Conservation (phyloP, 2,888 invertebrate species). For the Helleia helle region DNA sequence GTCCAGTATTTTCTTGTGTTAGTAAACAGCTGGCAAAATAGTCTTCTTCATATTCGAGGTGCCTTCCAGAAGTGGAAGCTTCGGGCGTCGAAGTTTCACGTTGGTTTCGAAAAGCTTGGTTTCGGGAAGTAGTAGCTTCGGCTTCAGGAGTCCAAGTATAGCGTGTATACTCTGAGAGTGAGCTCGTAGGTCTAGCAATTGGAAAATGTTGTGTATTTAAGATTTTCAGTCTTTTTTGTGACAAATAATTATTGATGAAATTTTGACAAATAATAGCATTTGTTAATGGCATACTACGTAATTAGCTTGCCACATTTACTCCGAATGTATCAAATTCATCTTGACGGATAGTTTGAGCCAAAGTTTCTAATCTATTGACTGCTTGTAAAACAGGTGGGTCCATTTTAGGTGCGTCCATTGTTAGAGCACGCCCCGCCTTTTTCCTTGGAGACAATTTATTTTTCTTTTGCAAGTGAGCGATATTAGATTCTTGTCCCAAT, state of each 20-base stretch:
- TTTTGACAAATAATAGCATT: conserved; percentile 25
- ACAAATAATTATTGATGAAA: conserved; percentile 28
- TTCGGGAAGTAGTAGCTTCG: conserved; percentile 22
- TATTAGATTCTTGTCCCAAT: conserved; percentile 26
- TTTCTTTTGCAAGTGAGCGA: conserved; percentile 23
- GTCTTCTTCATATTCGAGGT: conserved; percentile 33
- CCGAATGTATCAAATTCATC: conserved; percentile 29
- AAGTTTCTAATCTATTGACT: conserved; percentile 17
- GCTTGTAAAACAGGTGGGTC: conserved; percentile 25
- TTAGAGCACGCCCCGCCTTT: conserved; percentile 23
- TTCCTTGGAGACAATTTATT: conserved; percentile 24
- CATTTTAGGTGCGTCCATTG: conserved; percentile 21
- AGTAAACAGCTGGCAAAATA: conserved; percentile 26
- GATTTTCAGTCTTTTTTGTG: conserved; percentile 20
- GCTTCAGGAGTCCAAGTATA: conserved; percentile 26
- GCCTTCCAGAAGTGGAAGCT: conserved; percentile 27
- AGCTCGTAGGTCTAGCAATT: conserved; percentile 25
- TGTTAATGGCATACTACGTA: conserved; percentile 26
- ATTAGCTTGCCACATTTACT: conserved; percentile 27
- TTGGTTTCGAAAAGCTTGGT: conserved; percentile 25
- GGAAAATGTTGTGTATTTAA: conserved; percentile 23
- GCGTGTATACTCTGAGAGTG: too few species aligned
- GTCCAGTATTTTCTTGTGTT: too few species aligned
- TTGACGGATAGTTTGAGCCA: conserved; percentile 19
- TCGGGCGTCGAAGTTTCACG: conserved; percentile 23